These are phyloP conservation scores for Sphyrna mokarran DNA, from an alignment of 2,113 vertebrate species.

Conservation along the genomic window DNA sequence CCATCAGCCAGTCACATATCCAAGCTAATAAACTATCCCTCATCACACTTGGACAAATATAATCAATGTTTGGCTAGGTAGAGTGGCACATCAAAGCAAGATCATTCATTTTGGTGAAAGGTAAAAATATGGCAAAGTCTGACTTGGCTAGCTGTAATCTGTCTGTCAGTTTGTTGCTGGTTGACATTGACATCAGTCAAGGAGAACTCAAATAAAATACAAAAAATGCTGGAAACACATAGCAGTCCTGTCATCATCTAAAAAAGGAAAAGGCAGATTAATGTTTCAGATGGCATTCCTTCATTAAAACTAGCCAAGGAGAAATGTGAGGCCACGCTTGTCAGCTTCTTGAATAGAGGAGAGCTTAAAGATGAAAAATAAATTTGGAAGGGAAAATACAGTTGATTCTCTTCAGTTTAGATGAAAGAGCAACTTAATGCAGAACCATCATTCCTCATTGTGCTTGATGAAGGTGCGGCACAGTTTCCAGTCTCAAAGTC, in stretches of 20 bases:
- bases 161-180: background rate
- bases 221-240: background rate
- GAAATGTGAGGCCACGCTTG: background rate
- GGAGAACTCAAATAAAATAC: background rate
- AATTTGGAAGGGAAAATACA: background rate
- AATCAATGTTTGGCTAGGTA: background rate
- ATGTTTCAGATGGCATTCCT: background rate
- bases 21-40: no score
- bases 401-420: background rate
- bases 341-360: background rate
- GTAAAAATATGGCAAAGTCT: background rate
- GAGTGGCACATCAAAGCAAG: background rate
- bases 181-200: background rate
- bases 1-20: no score
- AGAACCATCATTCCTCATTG: conserved; percentile 5
- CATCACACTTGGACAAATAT: background rate
- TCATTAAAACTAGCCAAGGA: conserved; percentile 20
- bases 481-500: conserved; percentile 7
- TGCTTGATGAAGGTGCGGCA: background rate
- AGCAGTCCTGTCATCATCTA: background rate
- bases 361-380: conserved; percentile 1
- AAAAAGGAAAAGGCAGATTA: background rate
- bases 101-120: background rate
- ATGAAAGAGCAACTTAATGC: background rate
- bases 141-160: background rate